A percentile compares a stretch with the other conserved stretches of the same genome.
These are phyloP conservation scores for Dinomys branickii DNA, from an alignment of 2,113 vertebrate species.

Conservation along the genomic window DNA sequence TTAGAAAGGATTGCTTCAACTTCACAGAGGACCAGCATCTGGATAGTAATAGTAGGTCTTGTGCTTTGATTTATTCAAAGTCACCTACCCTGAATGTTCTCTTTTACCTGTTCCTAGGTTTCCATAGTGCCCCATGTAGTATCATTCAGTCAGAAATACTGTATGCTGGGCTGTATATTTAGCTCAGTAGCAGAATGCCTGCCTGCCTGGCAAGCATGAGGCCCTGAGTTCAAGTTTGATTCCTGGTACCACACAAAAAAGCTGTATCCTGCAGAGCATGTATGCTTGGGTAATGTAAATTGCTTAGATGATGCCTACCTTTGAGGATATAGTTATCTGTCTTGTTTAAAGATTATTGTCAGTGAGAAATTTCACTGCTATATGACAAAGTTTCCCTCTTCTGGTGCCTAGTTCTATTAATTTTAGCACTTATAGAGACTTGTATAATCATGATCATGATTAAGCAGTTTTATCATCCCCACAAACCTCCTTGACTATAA, in stretches of 20 bases:
- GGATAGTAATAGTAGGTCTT: conserved; percentile 46
- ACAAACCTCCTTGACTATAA: background rate
- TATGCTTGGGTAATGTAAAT: background rate
- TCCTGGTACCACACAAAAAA: too few relatives aligned
- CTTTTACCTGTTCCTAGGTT: background rate
- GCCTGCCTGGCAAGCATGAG: too few relatives aligned
- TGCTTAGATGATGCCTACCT: background rate
- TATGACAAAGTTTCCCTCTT: background rate
- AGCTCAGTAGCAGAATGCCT: too few relatives aligned
- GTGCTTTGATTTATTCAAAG: conserved; percentile 57
- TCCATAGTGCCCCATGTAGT: background rate
- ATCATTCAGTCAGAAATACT: background rate
- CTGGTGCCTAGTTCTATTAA: background rate
- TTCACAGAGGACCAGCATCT: conserved; percentile 50
- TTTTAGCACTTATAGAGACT: background rate
- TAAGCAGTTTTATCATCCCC: background rate
- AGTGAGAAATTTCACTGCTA: conserved; percentile 3
- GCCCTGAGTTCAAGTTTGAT: too few relatives aligned
- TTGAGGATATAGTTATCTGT: background rate
- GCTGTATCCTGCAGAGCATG: background rate
- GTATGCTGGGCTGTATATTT: background rate
- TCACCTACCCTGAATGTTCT: background rate
- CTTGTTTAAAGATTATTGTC: background rate
- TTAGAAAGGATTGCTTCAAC: conserved; percentile 62
- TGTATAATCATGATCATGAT: background rate